A percentile compares a stretch with the other conserved stretches of the same genome.
phyloP scores from a whole-genome alignment of 2,797 vertebrate species.

The Platyrinchus mystaceus region DNA sequence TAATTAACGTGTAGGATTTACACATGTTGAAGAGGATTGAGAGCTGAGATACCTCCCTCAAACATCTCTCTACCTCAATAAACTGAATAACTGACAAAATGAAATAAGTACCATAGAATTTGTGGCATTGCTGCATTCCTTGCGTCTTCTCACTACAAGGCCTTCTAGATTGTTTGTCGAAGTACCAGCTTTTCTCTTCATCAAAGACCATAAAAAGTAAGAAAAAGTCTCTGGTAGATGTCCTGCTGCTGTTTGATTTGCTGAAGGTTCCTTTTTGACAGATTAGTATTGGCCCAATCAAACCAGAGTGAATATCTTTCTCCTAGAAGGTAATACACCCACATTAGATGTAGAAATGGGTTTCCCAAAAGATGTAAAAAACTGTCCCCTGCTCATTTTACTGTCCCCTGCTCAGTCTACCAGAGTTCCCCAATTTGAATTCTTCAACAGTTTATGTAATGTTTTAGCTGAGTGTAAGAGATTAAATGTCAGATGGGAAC shows the following conservation, averaged over 20 bases:
- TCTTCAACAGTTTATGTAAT: not conserved
- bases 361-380: not conserved
- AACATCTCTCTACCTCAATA: not conserved
- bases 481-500: not conserved
- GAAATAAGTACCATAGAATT: conserved; percentile 84
- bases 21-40: not conserved
- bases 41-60: not conserved
- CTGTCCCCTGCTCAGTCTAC: not conserved
- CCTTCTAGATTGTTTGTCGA: conserved; percentile 72
- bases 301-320: conserved; percentile 89
- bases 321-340: conserved; percentile 78
- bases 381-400: not conserved
- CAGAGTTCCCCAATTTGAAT: not conserved
- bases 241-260: not conserved
- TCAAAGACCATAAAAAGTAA: conserved; percentile 95
- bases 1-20: not conserved
- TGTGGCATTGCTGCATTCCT: conserved; percentile 73
- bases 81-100: not conserved
- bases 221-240: conserved; percentile 80
- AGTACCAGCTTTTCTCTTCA: conserved; percentile 96
- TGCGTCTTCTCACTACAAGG: conserved; percentile 68
- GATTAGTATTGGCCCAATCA: conserved; percentile 92
- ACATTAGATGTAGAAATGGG: not conserved
- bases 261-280: conserved; percentile 84
- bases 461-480: not conserved